phyloP scores from a whole-genome alignment of 2,113 vertebrate genomes.

The Lycaon pictus region DNA sequence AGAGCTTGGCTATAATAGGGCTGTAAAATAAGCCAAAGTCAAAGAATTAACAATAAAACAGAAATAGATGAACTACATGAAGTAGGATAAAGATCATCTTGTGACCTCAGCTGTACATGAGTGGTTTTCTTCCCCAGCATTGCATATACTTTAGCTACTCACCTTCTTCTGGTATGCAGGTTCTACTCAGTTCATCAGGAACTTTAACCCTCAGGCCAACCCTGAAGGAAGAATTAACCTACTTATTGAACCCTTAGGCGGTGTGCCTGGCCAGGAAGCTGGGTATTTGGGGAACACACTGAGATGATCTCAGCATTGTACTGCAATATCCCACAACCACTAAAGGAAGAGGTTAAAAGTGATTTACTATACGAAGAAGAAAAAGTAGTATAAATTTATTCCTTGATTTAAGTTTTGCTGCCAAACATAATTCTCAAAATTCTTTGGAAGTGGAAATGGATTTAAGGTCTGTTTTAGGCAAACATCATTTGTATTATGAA shows the following conservation, averaged over 20 bases:
- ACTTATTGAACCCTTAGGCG: constrained; percentile 84
- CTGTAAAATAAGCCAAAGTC: constrained; percentile 21
- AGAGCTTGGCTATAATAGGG: constrained; percentile 25
- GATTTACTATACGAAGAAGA: constrained; percentile 58
- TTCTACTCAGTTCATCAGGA: constrained; percentile 73
- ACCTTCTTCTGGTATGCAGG: constrained; percentile 31
- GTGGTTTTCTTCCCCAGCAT: not conserved
- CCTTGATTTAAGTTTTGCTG: constrained; percentile 65
- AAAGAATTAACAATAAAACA: not conserved
- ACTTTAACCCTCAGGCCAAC: constrained; percentile 86
- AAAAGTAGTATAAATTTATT: constrained; percentile 64
- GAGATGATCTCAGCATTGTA: constrained; percentile 72
- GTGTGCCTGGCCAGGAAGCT: constrained; percentile 74
- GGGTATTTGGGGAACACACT: constrained; percentile 69
- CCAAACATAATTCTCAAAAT: constrained; percentile 61
- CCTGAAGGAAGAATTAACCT: constrained; percentile 88
- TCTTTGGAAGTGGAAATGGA: constrained; percentile 57
- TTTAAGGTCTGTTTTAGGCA: constrained; percentile 67
- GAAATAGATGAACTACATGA: not conserved
- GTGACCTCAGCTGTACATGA: constrained; percentile 8
- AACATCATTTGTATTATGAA: constrained; percentile 59
- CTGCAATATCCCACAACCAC: constrained; percentile 38
- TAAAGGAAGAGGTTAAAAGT: constrained; percentile 45
- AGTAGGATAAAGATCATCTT: constrained; percentile 43
- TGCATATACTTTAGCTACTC: not conserved